A percentile compares a stretch with the other conserved stretches of the same genome.
phyloP scores from a whole-genome alignment of 2,113 vertebrate species.

The Lagopus muta region DNA sequence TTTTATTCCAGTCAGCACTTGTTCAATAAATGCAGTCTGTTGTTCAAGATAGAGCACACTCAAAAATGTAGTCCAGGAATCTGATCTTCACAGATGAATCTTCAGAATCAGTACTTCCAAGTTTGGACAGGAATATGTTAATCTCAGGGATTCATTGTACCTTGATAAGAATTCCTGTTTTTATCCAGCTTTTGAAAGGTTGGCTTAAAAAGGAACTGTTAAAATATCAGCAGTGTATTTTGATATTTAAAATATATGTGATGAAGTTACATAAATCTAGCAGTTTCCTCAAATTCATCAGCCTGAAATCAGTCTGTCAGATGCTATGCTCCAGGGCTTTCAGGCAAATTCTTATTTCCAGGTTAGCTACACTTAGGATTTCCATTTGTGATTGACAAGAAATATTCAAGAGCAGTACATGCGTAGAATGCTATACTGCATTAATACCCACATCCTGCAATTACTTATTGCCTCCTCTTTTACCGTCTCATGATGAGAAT shows the following conservation, averaged over 20 bases:
- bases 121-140: background rate
- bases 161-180: background rate
- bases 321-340: background rate
- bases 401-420: background rate
- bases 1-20: background rate
- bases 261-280: background rate
- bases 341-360: background rate
- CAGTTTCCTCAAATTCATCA: background rate
- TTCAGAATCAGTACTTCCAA: background rate
- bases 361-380: background rate
- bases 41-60: background rate
- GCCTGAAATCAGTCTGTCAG: background rate
- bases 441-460: background rate
- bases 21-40: background rate
- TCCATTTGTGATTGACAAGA: background rate
- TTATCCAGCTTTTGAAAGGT: accelerated
- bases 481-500: background rate
- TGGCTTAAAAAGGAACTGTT: background rate
- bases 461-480: background rate
- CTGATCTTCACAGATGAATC: background rate
- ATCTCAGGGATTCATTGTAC: background rate
- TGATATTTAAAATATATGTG: background rate
- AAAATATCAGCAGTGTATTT: background rate
- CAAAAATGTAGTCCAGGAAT: background rate
- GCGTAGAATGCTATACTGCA: background rate